A percentile compares a stretch with the other conserved stretches of the same genome.
These are phyloP conservation scores for Tricholauxania praeusta DNA, from an alignment of 2,888 invertebrate genomes.

Conservation along the genomic window DNA sequence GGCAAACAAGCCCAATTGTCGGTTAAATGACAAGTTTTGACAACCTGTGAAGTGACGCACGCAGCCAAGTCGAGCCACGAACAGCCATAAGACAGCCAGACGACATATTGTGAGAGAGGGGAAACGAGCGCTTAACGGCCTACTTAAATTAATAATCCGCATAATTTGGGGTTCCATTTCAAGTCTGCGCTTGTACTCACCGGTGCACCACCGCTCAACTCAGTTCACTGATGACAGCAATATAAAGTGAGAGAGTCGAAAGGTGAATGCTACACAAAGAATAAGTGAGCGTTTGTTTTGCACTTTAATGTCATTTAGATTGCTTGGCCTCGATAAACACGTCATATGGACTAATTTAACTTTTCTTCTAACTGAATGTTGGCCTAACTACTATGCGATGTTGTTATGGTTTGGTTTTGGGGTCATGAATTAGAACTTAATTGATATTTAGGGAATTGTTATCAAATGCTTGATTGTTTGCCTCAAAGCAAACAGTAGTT, in stretches of 20 bases:
- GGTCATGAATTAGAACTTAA: neutral
- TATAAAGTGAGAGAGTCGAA: constrained; percentile 35
- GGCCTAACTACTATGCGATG: too few species aligned
- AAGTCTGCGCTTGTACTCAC: constrained; percentile 46
- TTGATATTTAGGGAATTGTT: neutral
- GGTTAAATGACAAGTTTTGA: constrained; percentile 66
- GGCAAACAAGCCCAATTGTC: constrained; percentile 66
- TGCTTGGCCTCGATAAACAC: constrained; percentile 63
- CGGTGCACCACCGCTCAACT: constrained; percentile 22
- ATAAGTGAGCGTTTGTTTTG: constrained; percentile 61
- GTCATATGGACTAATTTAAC: constrained; percentile 43
- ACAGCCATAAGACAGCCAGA: constrained; percentile 28
- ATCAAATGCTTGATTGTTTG: neutral
- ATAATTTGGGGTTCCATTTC: constrained; percentile 65
- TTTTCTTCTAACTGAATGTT: too few species aligned
- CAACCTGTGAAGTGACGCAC: constrained; percentile 60
- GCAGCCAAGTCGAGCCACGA: constrained; percentile 15
- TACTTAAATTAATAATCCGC: constrained; percentile 68
- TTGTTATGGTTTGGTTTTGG: too few species aligned
- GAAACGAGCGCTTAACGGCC: constrained; percentile 51
- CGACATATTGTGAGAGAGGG: neutral
- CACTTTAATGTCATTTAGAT: constrained; percentile 68
- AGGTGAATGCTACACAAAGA: constrained; percentile 48
- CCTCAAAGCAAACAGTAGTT: neutral
- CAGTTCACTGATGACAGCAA: constrained; percentile 10